phyloP scores from a whole-genome alignment of 2,113 vertebrate species.

The Engraulis encrasicolus region DNA sequence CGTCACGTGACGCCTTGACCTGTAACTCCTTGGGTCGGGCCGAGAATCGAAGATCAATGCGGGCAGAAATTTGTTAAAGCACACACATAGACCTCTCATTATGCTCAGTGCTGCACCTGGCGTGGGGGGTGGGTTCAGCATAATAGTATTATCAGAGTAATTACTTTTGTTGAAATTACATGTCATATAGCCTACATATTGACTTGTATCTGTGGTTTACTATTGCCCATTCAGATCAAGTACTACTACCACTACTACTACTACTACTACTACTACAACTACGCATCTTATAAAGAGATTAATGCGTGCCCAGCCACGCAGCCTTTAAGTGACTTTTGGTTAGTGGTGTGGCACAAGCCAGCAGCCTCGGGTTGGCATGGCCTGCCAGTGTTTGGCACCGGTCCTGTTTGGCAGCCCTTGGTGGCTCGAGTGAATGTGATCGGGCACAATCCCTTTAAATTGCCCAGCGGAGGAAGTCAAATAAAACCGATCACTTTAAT shows the following conservation, averaged over 20 bases:
- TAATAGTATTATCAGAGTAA: neutral
- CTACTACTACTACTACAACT: no score
- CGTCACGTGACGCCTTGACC: constrained; percentile 40
- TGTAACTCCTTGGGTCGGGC: neutral
- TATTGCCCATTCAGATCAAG: no score
- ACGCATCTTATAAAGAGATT: no score
- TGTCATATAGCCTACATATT: no score
- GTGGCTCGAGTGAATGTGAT: constrained; percentile 38
- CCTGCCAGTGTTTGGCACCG: no score
- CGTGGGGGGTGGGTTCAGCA: neutral
- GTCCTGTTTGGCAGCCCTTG: neutral
- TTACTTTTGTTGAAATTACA: neutral
- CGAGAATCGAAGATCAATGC: constrained; percentile 34
- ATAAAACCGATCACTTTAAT: constrained; percentile 61
- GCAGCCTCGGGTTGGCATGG: neutral
- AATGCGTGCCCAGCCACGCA: neutral
- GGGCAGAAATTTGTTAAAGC: constrained; percentile 19
- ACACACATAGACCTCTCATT: constrained; percentile 14
- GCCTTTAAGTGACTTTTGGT: neutral
- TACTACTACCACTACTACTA: no score
- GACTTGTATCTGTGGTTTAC: no score
- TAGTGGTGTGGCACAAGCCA: neutral
- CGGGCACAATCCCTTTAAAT: constrained; percentile 36
- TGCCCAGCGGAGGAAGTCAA: neutral
- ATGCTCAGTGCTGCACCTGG: constrained; percentile 23